Conservation (phyloP, 92 coral and sea anemone species). For the Virgularia gustaviana region DNA sequence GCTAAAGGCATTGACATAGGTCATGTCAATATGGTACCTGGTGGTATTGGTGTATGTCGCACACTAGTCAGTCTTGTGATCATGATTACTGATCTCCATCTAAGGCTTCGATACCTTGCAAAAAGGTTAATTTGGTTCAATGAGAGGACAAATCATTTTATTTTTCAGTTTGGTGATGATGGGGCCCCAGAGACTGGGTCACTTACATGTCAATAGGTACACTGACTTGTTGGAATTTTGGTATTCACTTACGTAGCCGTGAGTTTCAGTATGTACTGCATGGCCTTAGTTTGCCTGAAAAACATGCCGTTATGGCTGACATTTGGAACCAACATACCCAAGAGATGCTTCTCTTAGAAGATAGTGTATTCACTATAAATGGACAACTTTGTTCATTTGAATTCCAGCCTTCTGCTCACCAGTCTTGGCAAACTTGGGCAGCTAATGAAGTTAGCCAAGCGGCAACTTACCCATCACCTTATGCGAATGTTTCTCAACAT, state of each 20-base stretch:
- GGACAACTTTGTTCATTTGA: slow-evolving; percentile 53
- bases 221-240: slow-evolving; percentile 51
- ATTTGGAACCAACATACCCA: slow-evolving; percentile 38
- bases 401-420: slow-evolving; percentile 57
- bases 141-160: slow-evolving; percentile 49
- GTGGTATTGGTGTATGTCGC: slow-evolving; percentile 37
- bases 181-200: slow-evolving; percentile 50
- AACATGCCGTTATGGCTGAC: slow-evolving; percentile 25
- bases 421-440: slow-evolving; percentile 70
- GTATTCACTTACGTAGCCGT: slow-evolving; percentile 43
- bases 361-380: slow-evolving; percentile 39
- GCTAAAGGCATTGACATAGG: background rate
- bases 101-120: slow-evolving; percentile 36
- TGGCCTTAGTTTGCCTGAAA: slow-evolving; percentile 36
- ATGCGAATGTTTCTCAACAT: slow-evolving; percentile 57
- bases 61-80: slow-evolving; percentile 40
- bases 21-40: slow-evolving; percentile 41
- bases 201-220: slow-evolving; percentile 51
- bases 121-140: slow-evolving; percentile 45
- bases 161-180: slow-evolving; percentile 49
- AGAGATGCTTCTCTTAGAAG: slow-evolving; percentile 47
- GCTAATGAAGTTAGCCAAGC: slow-evolving; percentile 54
- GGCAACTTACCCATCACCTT: slow-evolving; percentile 63
- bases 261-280: slow-evolving; percentile 55
- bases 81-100: slow-evolving; percentile 47